A percentile compares a stretch with the other conserved stretches of the same genome.
phyloP scores from a whole-genome alignment of 1,140 invertebrate genomes.

The Lucilia sericata region DNA sequence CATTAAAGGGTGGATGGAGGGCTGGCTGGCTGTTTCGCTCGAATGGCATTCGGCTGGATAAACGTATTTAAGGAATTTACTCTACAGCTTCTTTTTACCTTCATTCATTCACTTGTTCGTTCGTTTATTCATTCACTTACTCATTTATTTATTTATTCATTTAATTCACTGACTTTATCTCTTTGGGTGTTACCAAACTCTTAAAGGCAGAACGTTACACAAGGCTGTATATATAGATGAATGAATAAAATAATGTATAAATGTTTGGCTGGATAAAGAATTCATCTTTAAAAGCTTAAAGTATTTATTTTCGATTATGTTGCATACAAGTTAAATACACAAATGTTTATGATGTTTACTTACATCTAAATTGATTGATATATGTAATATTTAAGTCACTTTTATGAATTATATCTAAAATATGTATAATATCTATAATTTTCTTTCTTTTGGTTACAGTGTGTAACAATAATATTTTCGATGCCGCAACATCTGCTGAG shows the following conservation, averaged over 20 bases:
- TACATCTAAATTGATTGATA: constrained; percentile 5
- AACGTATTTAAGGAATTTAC: background rate
- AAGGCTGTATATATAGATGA: background rate
- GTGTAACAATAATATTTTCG: too few relatives aligned
- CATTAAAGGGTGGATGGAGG: background rate
- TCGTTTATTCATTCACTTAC: background rate
- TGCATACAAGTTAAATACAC: constrained; percentile 17
- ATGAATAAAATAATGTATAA: background rate
- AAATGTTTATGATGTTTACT: constrained; percentile 33
- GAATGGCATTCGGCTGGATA: background rate
- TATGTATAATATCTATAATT: too few relatives aligned
- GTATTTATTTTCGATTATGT: constrained; percentile 31
- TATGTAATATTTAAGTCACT: background rate
- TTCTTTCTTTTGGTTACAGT: too few relatives aligned
- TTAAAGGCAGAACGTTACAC: background rate
- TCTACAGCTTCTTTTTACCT: background rate
- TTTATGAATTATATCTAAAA: too few relatives aligned
- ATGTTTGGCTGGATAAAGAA: background rate
- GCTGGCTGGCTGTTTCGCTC: too few relatives aligned
- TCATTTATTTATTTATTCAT: background rate
- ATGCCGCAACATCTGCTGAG: too few relatives aligned
- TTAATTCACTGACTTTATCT: constrained; percentile 17
- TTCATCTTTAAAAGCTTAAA: constrained; percentile 37
- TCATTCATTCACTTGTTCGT: background rate
- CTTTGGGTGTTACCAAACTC: constrained; percentile 21